Base-by-base conservation (phyloP, 1,140 invertebrate genomes). In the Lepidurus arcticus region DNA sequence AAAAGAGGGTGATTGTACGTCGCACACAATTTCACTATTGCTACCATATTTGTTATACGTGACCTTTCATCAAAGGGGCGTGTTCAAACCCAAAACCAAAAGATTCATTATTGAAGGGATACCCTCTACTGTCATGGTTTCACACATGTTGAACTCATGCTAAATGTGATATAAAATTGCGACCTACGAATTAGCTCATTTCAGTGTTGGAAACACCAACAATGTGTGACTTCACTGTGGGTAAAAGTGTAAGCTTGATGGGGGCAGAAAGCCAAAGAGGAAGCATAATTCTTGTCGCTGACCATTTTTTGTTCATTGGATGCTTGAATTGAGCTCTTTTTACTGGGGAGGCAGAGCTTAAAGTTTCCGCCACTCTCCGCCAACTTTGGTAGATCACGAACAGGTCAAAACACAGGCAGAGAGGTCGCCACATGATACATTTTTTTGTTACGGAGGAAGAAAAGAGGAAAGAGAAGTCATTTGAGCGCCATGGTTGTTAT, bases 41-140 rank as follows among this genome's bases (percentile, higher is more conserved):
- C 53, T 65, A 65, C 53, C 53, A 65, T 65, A 65, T 65, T 34
- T 65, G 53, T 65, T 65, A 65, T n/a, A 65, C 16, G 53, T 65
- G 53, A 65, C 21, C 53, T 13, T 65, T 65, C 53, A 65, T 21
- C 53, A 13, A 65, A 65, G 53, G 53, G 53, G 53, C 53, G 53
- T 65, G 53, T 65, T 21, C 53, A 65, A 16, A 65, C 53, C 21
- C 21, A 13, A 65, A 65, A 65, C 21, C 21, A 4, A 65, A 65
- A 21, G 7, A n/a, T n/a, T 65, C 53, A 65, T 13, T 65, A 65
- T 65, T 65, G 53, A 65, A 65, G 53, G 53, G 53, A 65, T 65
- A 65, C 53, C 53, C 53, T 65, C 53, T 65, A 65, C 53, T 65
- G 53, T 65, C 53, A 65, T 65, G 53, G 53, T 65, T 65, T 65